Percentiles rank a stretch among this genome's conserved stretches.
Evolutionary conservation across 1,140 invertebrate genomes (phyloP).

Genomic region (Theocolax elegans): DNA sequence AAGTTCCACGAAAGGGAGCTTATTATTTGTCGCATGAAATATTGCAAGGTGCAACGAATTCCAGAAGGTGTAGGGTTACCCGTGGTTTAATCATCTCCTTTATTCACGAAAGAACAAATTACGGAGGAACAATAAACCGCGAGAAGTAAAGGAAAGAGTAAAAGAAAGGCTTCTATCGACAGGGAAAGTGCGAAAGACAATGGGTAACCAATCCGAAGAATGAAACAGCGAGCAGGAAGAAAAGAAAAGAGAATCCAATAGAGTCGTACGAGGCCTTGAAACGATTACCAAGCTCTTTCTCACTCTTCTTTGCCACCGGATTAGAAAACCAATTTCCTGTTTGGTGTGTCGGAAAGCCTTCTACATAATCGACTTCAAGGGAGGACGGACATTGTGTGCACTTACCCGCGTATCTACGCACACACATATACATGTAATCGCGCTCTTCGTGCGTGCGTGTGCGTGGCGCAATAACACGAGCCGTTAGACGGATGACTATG

Average conservation of each 20-base stretch:
- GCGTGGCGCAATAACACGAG: slow-evolving; percentile 4
- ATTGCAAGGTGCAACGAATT: slow-evolving; percentile 16
- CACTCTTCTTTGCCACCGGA: not conserved
- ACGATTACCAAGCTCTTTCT: slow-evolving; percentile 2
- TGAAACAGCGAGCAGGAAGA: not conserved
- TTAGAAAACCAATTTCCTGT: slow-evolving; percentile 39
- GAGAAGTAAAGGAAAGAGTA: not conserved
- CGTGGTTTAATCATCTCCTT: slow-evolving; percentile 7
- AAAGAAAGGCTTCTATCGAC: slow-evolving; percentile 28
- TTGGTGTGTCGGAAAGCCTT: too few species aligned
- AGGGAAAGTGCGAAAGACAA: slow-evolving; percentile 42
- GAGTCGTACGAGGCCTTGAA: slow-evolving; percentile 6
- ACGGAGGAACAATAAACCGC: not conserved
- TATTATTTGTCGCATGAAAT: slow-evolving; percentile 20
- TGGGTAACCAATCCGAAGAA: slow-evolving; percentile 4
- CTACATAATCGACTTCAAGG: too few species aligned
- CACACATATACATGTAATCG: too few species aligned
- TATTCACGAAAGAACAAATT: not conserved
- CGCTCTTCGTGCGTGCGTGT: not conserved
- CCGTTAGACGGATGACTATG: slow-evolving; percentile 30
- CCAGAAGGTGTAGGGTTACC: slow-evolving; percentile 19
- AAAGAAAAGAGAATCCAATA: not conserved
- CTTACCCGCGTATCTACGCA: too few species aligned
- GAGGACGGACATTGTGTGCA: too few species aligned
- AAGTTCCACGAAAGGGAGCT: not conserved